A percentile compares a stretch with the other conserved stretches of the same genome.
phyloP scores from a whole-genome alignment of 2,113 vertebrate genomes.

The Trachemys scripta region DNA sequence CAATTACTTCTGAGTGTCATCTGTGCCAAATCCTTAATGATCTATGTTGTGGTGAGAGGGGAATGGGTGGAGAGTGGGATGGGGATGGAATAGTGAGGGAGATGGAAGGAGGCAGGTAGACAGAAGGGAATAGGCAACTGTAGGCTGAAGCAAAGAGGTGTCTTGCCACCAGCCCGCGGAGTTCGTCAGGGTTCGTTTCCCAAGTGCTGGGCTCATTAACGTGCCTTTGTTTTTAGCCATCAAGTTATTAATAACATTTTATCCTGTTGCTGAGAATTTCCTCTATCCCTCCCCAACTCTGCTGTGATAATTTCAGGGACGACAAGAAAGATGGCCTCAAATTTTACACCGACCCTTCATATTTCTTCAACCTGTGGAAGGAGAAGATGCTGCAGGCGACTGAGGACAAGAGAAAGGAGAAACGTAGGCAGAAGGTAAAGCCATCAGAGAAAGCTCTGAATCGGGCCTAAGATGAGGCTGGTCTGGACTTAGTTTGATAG shows the following conservation, averaged over 20 bases:
- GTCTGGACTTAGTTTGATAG: accelerated
- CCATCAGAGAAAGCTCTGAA: accelerated
- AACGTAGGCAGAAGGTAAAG: slow-evolving; percentile 90
- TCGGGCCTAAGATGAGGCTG: not conserved
- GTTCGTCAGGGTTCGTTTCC: not conserved
- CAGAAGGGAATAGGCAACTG: not conserved
- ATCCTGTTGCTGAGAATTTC: not conserved
- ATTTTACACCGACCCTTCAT: slow-evolving; percentile 94
- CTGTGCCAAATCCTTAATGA: not conserved
- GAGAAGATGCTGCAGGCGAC: slow-evolving; percentile 97
- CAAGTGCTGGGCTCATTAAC: not conserved
- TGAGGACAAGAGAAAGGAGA: slow-evolving; percentile 95
- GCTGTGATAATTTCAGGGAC: slow-evolving; percentile 78
- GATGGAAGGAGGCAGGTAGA: not conserved
- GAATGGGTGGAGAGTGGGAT: not conserved
- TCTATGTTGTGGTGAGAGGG: not conserved
- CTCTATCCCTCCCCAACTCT: not conserved
- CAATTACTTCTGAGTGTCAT: not conserved
- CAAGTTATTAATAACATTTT: not conserved
- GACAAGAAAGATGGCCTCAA: slow-evolving; percentile 93
- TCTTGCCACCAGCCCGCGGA: not conserved
- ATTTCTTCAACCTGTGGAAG: slow-evolving; percentile 96
- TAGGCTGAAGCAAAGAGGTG: not conserved
- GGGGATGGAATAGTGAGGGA: not conserved
- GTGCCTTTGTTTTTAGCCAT: too few relatives aligned